Base-by-base conservation (phyloP, 2,797 vertebrate species). In the Buphagus erythrorhynchus region DNA sequence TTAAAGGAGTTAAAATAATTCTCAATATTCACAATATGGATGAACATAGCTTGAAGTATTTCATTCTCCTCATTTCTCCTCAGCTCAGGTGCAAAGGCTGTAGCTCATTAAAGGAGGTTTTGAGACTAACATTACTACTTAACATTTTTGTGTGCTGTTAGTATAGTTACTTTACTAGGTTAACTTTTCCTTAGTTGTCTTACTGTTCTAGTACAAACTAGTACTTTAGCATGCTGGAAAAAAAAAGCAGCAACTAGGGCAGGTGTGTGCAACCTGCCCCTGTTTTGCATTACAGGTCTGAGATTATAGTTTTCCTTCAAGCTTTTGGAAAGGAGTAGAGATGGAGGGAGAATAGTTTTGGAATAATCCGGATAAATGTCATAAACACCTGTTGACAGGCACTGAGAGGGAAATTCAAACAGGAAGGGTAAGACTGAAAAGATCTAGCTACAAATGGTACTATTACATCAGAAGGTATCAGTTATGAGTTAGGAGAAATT, bases 391-490 rank as follows among this genome's bases (percentile, higher is more conserved):
- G 2, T 35, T 76, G 46, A 33, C 14, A 46, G 46, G 17, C 4
- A 8, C 28, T 10, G 28, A 14, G 17, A 25, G 19, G 35, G 18
- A 59, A 33, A 5, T 55, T 42, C 12, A 9, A 31, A 25, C 7
- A 16, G 22, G 12, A 76, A 43, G 16, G 4, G 8, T 17, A 21
- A n/a, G 33, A 20, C 42, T 55, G 36, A 35, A 72, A 82, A 10
- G 2, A 3, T 15, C 11, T 59, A 15, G 18, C 43, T 24, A 4
- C 9, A 57, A 63, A 6, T 57, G 4, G 24, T 0, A 1, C 33
- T 49, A 43, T 10, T 46, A 54, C 22, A 24, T 24, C 24, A 35
- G 61, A 46, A 69, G 16, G 17, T 36, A 40, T 13, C 29, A 51
- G 54, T 31, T n/a, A 6, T 0, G 5, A n/a, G 4, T 31, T 69